Conservation (phyloP, 2,113 vertebrate species). For the Lethenteron reissneri region DNA sequence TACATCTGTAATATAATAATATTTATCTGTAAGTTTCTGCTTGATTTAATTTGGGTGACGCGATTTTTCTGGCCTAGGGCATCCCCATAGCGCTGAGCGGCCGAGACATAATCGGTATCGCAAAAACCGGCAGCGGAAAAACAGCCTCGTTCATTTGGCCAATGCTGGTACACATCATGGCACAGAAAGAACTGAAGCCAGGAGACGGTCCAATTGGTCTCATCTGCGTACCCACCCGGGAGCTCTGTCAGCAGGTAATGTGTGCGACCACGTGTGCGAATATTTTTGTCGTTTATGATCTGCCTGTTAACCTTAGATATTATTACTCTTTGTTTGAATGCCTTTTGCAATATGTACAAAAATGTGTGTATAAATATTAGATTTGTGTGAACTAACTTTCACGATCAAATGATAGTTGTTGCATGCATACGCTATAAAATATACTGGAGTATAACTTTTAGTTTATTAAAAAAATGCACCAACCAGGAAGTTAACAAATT, state of each 20-base stretch:
- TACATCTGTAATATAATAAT: not conserved
- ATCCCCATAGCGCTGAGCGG: conserved; percentile 80
- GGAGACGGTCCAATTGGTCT: conserved; percentile 87
- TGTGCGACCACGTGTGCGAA: too few species aligned
- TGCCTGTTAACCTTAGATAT: too few species aligned
- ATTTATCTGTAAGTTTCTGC: not conserved
- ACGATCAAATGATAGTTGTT: too few species aligned
- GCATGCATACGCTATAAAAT: too few species aligned
- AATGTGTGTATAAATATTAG: too few species aligned
- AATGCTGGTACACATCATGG: conserved; percentile 96
- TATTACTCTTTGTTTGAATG: too few species aligned
- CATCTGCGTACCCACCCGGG: conserved; percentile 80
- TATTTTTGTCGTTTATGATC: too few species aligned
- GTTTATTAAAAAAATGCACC: too few species aligned
- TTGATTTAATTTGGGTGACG: not conserved
- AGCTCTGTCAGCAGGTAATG: conserved; percentile 85
- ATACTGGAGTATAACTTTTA: too few species aligned
- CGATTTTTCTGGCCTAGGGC: conserved; percentile 30
- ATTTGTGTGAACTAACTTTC: too few species aligned
- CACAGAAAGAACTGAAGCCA: conserved; percentile 73
- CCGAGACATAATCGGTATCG: conserved; percentile 94
- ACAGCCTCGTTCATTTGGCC: conserved; percentile 98
- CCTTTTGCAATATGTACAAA: too few species aligned
- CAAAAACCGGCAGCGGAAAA: conserved; percentile 93
- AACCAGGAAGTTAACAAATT: too few species aligned